Percentiles rank a stretch among this genome's conserved stretches.
Evolutionary conservation across 2,888 invertebrate genomes (phyloP).

Genomic region (Calameuta pallipes): DNA sequence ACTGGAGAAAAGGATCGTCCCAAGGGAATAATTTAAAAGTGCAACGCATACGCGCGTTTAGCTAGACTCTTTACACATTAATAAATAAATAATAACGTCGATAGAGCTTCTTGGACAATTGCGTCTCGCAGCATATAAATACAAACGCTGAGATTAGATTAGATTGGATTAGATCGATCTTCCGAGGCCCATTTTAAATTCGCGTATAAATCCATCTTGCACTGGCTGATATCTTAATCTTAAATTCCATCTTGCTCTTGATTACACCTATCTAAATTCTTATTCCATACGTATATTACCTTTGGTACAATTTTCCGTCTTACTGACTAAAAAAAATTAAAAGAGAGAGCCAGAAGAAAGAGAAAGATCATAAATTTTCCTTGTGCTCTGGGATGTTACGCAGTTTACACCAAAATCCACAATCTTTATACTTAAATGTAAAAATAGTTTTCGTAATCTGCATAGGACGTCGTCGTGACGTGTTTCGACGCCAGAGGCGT

Average conservation of each 20-base stretch:
- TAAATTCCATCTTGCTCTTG: background rate
- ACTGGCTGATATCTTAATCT: background rate
- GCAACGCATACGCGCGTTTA: conserved; percentile 7
- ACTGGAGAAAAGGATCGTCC: background rate
- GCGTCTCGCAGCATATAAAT: conserved; percentile 28
- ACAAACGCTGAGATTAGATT: conserved; percentile 7
- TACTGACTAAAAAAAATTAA: conserved; percentile 44
- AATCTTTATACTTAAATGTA: conserved; percentile 68
- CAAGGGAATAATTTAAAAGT: conserved; percentile 36
- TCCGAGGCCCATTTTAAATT: conserved; percentile 7
- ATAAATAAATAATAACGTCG: conserved; percentile 45
- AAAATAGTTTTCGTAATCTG: conserved; percentile 76
- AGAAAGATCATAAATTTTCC: too few relatives aligned
- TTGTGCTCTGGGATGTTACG: too few relatives aligned
- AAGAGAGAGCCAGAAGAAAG: too few relatives aligned
- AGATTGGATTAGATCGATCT: background rate
- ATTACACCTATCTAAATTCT: background rate
- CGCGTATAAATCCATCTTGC: background rate
- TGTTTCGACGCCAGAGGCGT: conserved; percentile 61
- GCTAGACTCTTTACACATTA: conserved; percentile 30
- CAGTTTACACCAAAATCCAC: too few relatives aligned
- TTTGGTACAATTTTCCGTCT: conserved; percentile 57
- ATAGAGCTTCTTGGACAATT: conserved; percentile 12
- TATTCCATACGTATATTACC: conserved; percentile 41
- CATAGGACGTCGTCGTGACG: conserved; percentile 65